These are phyloP conservation scores for Dryobotodes eremita DNA, from an alignment of 2,888 invertebrate genomes.

Conservation along the genomic window DNA sequence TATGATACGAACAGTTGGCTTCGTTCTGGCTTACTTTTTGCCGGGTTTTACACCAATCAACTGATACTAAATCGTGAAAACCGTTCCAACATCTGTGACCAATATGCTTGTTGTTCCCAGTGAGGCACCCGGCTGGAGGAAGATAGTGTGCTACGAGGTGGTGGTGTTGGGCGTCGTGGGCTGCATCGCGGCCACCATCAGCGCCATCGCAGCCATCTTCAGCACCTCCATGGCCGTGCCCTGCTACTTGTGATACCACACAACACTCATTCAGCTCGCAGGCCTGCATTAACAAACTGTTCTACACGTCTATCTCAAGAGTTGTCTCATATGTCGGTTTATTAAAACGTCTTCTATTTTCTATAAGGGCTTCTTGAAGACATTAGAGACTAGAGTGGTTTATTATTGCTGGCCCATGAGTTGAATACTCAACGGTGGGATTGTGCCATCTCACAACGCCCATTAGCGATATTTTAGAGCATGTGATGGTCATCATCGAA, in stretches of 20 bases:
- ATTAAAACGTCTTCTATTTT: background rate
- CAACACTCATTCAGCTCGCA: background rate
- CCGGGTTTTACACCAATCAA: background rate
- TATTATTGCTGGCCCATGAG: background rate
- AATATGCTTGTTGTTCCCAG: conserved; percentile 81
- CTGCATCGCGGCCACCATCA: conserved; percentile 91
- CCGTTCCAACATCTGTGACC: background rate
- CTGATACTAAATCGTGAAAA: background rate
- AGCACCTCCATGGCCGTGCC: conserved; percentile 83
- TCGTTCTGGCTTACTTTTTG: background rate
- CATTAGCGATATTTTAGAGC: background rate
- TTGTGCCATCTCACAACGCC: background rate
- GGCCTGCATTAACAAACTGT: conserved; percentile 10
- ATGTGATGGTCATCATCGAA: background rate
- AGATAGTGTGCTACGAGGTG: conserved; percentile 91
- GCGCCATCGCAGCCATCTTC: conserved; percentile 91
- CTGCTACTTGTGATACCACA: conserved; percentile 79
- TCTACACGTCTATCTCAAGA: background rate
- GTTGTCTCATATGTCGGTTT: background rate
- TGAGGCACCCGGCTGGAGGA: conserved; percentile 89
- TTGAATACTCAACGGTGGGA: background rate
- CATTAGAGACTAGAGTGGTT: background rate
- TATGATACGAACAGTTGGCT: background rate
- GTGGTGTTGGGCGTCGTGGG: conserved; percentile 91
- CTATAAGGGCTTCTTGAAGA: background rate